phyloP scores from a whole-genome alignment of 1,140 invertebrate species.

The Agrypnia vestita region DNA sequence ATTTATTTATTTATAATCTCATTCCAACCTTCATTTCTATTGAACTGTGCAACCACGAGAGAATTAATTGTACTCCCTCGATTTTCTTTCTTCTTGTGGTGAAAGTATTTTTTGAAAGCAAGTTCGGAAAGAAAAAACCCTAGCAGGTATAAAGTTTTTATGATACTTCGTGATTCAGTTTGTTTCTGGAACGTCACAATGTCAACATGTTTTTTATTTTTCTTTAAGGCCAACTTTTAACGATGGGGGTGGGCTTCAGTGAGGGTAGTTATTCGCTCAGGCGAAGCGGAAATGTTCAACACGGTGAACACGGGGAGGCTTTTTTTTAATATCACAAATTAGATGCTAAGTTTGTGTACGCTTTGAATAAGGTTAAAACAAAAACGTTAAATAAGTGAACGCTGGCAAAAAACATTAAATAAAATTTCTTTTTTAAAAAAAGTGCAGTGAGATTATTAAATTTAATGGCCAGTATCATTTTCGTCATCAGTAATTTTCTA shows the following conservation, averaged over 20 bases:
- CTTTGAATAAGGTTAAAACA: background rate
- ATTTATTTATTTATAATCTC: too few species aligned
- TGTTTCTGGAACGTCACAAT: background rate
- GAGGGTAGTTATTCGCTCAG: background rate
- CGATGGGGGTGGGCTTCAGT: background rate
- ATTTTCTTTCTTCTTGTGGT: too few species aligned
- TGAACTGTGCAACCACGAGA: too few species aligned
- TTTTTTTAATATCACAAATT: background rate
- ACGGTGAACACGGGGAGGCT: background rate
- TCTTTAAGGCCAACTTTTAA: background rate
- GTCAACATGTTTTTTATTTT: background rate
- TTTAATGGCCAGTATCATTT: too few species aligned
- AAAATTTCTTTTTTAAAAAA: too few species aligned
- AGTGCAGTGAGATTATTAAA: too few species aligned
- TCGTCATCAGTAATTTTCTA: too few species aligned
- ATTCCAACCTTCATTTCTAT: too few species aligned
- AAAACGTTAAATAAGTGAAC: background rate
- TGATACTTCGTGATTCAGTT: background rate
- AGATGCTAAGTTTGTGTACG: background rate
- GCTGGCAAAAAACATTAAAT: background rate
- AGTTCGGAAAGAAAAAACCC: too few species aligned
- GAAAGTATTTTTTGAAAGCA: too few species aligned
- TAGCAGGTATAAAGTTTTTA: background rate
- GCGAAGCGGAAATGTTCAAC: background rate
- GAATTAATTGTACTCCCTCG: too few species aligned